Evolutionary conservation across 2,113 vertebrate genomes (phyloP).

Genomic region (Echinops telfairi): DNA sequence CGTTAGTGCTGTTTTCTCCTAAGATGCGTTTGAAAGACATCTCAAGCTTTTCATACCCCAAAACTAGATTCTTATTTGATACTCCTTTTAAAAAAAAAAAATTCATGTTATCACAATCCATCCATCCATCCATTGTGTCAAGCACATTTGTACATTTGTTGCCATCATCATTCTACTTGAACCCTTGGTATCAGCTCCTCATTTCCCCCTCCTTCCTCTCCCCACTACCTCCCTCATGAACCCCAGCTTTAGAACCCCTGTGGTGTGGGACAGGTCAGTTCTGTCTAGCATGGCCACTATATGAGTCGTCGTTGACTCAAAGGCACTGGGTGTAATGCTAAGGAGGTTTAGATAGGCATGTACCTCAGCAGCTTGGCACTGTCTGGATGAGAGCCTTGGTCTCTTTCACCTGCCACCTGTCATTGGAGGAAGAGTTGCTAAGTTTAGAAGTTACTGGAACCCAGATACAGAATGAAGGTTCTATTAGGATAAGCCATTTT

Average conservation of each 20-base stretch:
- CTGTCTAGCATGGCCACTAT: neutral
- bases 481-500: neutral
- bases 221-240: too few relatives aligned
- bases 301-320: neutral
- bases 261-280: neutral
- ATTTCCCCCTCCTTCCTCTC: too few relatives aligned
- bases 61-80: too few relatives aligned
- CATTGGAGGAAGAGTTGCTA: constrained; percentile 22
- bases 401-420: neutral
- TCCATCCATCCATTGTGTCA: too few relatives aligned
- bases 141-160: too few relatives aligned
- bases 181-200: too few relatives aligned
- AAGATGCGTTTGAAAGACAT: too few relatives aligned
- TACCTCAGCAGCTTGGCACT: neutral
- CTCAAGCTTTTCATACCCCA: too few relatives aligned
- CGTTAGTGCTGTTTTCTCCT: too few relatives aligned
- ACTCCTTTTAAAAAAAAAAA: too few relatives aligned
- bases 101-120: too few relatives aligned
- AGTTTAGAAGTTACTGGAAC: constrained; percentile 27
- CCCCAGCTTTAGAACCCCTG: neutral
- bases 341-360: neutral
- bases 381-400: neutral
- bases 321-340: neutral
- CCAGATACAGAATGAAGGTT: neutral
- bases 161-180: too few relatives aligned